Evolutionary conservation across 2,888 invertebrate species (phyloP).

Genomic region (Chironomus riparius): DNA sequence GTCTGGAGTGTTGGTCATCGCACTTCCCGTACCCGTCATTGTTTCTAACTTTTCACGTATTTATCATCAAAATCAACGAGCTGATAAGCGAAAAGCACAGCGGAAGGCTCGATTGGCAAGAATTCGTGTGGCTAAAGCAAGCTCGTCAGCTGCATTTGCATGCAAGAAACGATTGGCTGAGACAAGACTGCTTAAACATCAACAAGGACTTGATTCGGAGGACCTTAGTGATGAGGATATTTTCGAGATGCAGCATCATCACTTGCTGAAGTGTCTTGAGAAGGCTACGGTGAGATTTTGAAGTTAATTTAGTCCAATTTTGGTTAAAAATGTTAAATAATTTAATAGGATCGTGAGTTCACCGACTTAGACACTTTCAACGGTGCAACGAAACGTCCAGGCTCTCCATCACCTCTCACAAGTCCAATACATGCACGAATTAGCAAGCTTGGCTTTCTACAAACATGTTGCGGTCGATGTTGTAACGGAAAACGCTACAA

Average conservation of each 20-base stretch:
- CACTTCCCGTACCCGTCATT: constrained; percentile 98
- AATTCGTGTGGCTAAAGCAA: constrained; percentile 97
- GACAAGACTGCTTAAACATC: constrained; percentile 74
- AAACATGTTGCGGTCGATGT: constrained; percentile 76
- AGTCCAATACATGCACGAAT: constrained; percentile 80
- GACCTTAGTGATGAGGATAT: constrained; percentile 92
- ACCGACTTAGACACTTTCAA: constrained; percentile 93
- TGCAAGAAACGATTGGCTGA: constrained; percentile 98
- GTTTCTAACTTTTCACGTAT: constrained; percentile 99
- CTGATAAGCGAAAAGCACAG: constrained; percentile 98
- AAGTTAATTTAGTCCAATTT: too few species aligned
- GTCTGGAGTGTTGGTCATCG: constrained; percentile 97
- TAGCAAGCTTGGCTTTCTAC: constrained; percentile 57
- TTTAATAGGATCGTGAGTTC: constrained; percentile 93
- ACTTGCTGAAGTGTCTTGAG: constrained; percentile 91
- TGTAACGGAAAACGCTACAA: constrained; percentile 76
- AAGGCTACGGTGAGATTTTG: constrained; percentile 83
- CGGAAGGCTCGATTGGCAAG: constrained; percentile 98
- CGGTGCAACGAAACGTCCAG: constrained; percentile 86
- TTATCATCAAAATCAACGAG: constrained; percentile 99
- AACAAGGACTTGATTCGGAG: constrained; percentile 85
- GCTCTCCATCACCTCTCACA: constrained; percentile 77
- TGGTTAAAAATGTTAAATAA: too few species aligned
- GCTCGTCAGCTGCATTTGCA: constrained; percentile 96
- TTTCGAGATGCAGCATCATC: constrained; percentile 98